Evolutionary conservation across 2,797 vertebrate genomes (phyloP).

Genomic region (Buphagus erythrorhynchus): DNA sequence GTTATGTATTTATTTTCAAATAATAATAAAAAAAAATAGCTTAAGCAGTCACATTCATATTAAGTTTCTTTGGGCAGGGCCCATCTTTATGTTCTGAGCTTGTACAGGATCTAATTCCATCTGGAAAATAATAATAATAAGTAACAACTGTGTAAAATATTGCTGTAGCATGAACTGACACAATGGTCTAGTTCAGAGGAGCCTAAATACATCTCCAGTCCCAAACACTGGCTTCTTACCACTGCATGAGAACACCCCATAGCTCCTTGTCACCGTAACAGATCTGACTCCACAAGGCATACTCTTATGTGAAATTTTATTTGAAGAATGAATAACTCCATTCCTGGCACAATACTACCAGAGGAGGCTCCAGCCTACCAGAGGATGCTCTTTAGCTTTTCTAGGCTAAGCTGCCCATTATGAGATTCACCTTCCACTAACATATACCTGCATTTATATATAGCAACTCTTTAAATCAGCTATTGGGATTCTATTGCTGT

Average conservation of each 20-base stretch:
- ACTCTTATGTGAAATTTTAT: background rate
- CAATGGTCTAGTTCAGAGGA: background rate
- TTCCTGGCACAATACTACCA: background rate
- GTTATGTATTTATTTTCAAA: slow-evolving; percentile 53
- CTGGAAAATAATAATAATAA: slow-evolving; percentile 33
- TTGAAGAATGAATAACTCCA: background rate
- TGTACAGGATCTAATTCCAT: slow-evolving; percentile 21
- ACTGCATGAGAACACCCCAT: background rate
- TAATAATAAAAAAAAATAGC: background rate
- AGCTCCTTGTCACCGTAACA: background rate
- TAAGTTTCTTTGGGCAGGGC: slow-evolving; percentile 25
- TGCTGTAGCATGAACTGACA: background rate
- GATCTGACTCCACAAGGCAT: background rate
- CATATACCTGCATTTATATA: background rate
- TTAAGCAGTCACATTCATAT: slow-evolving; percentile 42
- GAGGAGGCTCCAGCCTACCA: background rate
- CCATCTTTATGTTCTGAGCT: slow-evolving; percentile 13
- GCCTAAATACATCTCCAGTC: background rate
- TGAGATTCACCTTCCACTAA: background rate
- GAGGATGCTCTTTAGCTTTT: background rate
- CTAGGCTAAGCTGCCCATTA: background rate
- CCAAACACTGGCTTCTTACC: background rate
- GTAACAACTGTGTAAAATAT: slow-evolving; percentile 36
- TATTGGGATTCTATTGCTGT: background rate
- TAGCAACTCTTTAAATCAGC: background rate